Conservation (phyloP, 2,797 vertebrate species). For the Bradypodion ventrale region DNA sequence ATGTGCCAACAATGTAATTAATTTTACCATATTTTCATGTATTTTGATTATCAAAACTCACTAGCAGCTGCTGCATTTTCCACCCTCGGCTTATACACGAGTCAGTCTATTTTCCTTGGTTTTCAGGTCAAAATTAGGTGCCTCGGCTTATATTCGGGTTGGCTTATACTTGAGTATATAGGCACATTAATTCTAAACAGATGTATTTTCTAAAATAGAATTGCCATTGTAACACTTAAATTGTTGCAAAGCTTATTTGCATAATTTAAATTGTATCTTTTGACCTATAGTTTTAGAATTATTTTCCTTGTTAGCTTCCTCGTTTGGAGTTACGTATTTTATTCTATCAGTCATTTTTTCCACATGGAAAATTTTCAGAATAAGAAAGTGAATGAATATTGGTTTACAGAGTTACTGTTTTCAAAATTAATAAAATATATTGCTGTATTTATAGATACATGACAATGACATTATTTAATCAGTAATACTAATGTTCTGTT, state of each 20-base stretch:
- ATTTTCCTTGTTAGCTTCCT: neutral
- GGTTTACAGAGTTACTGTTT: neutral
- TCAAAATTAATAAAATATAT: neutral
- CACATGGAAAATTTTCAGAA: neutral
- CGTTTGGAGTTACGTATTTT: neutral
- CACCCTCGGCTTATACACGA: no score
- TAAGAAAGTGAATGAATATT: neutral
- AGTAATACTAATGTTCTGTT: neutral
- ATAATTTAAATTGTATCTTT: neutral
- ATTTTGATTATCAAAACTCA: no score
- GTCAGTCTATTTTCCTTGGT: no score
- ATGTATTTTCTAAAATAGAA: neutral
- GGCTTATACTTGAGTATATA: no score
- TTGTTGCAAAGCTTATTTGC: neutral
- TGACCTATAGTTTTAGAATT: neutral
- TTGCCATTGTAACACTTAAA: neutral
- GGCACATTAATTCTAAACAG: neutral
- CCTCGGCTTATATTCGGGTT: no score
- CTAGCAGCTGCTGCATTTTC: no score
- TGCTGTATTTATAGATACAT: neutral
- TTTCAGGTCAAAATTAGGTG: no score
- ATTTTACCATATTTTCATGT: no score
- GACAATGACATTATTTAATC: neutral
- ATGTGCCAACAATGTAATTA: no score
- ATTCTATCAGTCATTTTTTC: neutral